Evolutionary conservation across 2,113 vertebrate species (phyloP).

Genomic region (Todiramphus saurophagus): DNA sequence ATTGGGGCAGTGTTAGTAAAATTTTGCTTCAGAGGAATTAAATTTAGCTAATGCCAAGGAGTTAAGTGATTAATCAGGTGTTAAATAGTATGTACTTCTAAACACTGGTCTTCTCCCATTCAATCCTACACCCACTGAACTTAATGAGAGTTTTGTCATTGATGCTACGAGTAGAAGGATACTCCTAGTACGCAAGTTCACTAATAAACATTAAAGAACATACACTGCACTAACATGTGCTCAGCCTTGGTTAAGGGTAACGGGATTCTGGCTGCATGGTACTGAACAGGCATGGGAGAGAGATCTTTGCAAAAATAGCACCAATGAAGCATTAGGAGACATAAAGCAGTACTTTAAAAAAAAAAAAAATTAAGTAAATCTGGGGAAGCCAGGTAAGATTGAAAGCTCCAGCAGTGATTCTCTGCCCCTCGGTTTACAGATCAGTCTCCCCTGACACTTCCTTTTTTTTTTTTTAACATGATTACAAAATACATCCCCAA

Average conservation of each 20-base stretch:
- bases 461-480: background rate
- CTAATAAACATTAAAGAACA: background rate
- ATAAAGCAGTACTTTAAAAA: background rate
- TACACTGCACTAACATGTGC: background rate
- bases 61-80: conserved; percentile 50
- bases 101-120: background rate
- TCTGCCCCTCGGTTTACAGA: background rate
- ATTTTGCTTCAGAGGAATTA: conserved; percentile 53
- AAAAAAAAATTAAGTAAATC: background rate
- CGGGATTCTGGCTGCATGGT: background rate
- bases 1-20: conserved; percentile 38
- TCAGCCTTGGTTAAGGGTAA: background rate
- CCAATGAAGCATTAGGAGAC: background rate
- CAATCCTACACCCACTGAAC: background rate
- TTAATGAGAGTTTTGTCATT: conserved; percentile 32
- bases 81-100: conserved; percentile 18
- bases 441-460: background rate
- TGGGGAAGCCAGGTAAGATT: background rate
- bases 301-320: background rate
- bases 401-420: background rate
- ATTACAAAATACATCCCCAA: background rate
- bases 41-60: conserved; percentile 40
- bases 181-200: background rate
- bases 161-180: background rate
- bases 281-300: background rate